Evolutionary conservation across 2,113 vertebrate genomes (phyloP), one percentile per base, ranked within the genome.

Genomic region (Coturnix japonica): DNA sequence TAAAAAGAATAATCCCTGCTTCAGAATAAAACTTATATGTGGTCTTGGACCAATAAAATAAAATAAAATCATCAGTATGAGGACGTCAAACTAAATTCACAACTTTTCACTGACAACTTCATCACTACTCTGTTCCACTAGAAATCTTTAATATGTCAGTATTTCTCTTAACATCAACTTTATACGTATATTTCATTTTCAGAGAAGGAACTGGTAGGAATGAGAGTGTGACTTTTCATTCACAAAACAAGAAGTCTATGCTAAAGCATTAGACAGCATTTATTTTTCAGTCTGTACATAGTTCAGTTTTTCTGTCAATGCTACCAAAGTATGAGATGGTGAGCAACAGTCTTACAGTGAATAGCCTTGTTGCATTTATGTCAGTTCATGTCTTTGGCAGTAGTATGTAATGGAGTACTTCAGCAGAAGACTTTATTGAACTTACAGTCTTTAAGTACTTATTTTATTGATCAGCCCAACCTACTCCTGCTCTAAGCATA

Each of bases 131-230:
- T 81, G 22, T 85, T 85, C 66, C 39, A 49, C 43, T 67, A 1
- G 33, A 23, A 61, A 66, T 81, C 43, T 74, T 2, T 67, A 87
- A 74, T 64, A 83, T 28, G 33, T 56, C 59, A 43, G 13, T 63
- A 64, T 94, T 94, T 94, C 67, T 85, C 64, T 66, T 85, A 59
- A 23, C 66, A 60, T 82, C 75, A 89, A 13, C 31, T 63, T 85
- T 31, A 39, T 37, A 80, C 88, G 73, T 88, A 44, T 18, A 21
- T 65, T 91, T 92, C 22, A 22, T 93, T 81, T 91, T 91, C 85
- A 77, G 51, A 57, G 91, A 26, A 37, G 49, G 60, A 76, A 80
- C 39, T 85, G 26, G 73, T 81, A 90, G 43, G n/a, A 70, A 76
- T 49, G 85, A 57, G 4, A 64, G 23, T 59, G 56, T 85, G 69